Conservation (phyloP, 1,140 invertebrate species). For the Brachionus rubens region DNA sequence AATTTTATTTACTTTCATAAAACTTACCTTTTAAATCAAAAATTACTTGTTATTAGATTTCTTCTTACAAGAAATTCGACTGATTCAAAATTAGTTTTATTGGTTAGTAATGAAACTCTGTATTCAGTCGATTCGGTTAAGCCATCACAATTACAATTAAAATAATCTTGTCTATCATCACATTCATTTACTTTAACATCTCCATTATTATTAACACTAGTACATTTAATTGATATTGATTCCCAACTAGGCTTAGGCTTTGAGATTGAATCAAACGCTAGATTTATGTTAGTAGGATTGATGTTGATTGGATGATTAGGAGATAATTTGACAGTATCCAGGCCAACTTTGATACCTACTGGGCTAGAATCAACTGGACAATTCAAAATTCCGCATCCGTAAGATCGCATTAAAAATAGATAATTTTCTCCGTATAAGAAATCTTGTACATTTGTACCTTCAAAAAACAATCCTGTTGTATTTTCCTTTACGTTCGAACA, state of each 20-base stretch:
- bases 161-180: not conserved
- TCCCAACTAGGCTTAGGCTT: not conserved
- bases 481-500: not conserved
- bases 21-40: not conserved
- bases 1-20: too few relatives aligned
- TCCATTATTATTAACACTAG: not conserved
- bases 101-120: not conserved
- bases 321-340: not conserved
- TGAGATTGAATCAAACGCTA: not conserved
- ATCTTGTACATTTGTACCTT: not conserved
- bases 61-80: not conserved
- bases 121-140: not conserved
- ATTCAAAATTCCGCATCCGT: not conserved
- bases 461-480: not conserved
- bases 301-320: not conserved
- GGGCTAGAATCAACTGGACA: not conserved
- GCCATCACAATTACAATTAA: not conserved
- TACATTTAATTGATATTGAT: not conserved
- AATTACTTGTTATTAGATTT: not conserved
- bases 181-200: not conserved
- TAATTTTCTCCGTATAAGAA: slow-evolving; percentile 15
- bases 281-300: not conserved
- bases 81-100: not conserved
- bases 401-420: not conserved
- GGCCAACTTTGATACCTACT: not conserved